Conservation (phyloP, 1,140 invertebrate species). For the Heliconius nattereri region DNA sequence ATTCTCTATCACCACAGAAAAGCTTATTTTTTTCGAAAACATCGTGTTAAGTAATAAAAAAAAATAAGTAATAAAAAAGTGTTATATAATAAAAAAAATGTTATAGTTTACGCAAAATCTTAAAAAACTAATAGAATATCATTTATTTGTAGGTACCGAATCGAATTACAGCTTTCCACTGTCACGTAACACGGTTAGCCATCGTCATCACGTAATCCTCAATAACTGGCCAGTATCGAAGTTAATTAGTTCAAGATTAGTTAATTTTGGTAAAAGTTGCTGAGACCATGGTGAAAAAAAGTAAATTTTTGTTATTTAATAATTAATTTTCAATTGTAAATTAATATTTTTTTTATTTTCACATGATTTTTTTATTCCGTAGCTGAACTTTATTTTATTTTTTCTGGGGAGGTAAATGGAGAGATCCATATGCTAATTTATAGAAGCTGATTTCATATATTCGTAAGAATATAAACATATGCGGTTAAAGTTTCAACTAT, state of each 20-base stretch:
- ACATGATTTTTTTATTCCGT: too few species aligned
- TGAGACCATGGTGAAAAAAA: neutral
- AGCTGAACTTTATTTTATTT: too few species aligned
- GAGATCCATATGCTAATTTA: too few species aligned
- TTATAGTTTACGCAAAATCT: conserved; percentile 4
- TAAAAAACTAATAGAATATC: conserved; percentile 22
- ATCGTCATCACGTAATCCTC: conserved; percentile 25
- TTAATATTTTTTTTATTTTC: too few species aligned
- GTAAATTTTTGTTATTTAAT: neutral
- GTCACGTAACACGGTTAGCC: conserved; percentile 30
- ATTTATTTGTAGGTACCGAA: conserved; percentile 18
- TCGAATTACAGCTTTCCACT: conserved; percentile 31
- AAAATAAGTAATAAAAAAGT: too few species aligned
- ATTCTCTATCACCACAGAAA: too few species aligned
- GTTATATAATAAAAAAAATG: neutral
- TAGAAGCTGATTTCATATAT: too few species aligned
- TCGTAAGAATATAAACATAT: too few species aligned
- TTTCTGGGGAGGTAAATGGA: too few species aligned
- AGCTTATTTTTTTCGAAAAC: neutral
- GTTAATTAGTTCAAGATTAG: conserved; percentile 22
- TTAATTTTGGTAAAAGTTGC: neutral
- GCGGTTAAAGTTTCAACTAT: too few species aligned
- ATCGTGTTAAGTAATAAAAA: neutral
- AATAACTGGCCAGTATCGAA: conserved; percentile 28
- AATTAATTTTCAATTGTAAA: too few species aligned